A percentile compares a stretch with the other conserved stretches of the same genome.
Evolutionary conservation across 2,797 vertebrate genomes (phyloP).

Genomic region (Mormyrops boulengeri): DNA sequence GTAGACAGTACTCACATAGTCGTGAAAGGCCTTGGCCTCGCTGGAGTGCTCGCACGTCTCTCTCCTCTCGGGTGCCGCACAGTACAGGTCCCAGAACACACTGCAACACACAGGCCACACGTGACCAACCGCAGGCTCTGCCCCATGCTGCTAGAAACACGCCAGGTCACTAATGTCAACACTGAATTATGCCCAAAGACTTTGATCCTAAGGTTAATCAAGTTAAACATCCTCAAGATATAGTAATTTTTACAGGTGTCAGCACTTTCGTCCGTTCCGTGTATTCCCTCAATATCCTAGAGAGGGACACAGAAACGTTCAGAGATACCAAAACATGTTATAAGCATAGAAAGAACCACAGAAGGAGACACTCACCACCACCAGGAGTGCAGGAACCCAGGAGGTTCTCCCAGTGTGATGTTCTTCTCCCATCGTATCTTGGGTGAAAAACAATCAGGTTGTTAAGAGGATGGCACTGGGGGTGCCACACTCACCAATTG

Average conservation of each 20-base stretch:
- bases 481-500: background rate
- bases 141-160: background rate
- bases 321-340: background rate
- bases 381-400: conserved; percentile 78
- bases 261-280: background rate
- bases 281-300: background rate
- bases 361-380: conserved; percentile 68
- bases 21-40: conserved; percentile 82
- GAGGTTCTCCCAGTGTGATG: conserved; percentile 75
- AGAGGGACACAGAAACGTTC: background rate
- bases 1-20: conserved; percentile 67
- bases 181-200: background rate
- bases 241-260: background rate
- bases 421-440: conserved; percentile 86
- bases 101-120: conserved; percentile 48
- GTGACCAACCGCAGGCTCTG: background rate
- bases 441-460: conserved; percentile 31
- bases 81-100: conserved; percentile 84
- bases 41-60: conserved; percentile 83
- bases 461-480: background rate
- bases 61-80: conserved; percentile 77
- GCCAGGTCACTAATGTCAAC: background rate
- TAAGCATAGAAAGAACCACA: background rate
- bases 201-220: background rate
- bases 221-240: background rate